Evolutionary conservation across 2,888 invertebrate genomes (phyloP), one percentile per base, ranked within the genome.

Genomic region (Tenthredo distinguenda): DNA sequence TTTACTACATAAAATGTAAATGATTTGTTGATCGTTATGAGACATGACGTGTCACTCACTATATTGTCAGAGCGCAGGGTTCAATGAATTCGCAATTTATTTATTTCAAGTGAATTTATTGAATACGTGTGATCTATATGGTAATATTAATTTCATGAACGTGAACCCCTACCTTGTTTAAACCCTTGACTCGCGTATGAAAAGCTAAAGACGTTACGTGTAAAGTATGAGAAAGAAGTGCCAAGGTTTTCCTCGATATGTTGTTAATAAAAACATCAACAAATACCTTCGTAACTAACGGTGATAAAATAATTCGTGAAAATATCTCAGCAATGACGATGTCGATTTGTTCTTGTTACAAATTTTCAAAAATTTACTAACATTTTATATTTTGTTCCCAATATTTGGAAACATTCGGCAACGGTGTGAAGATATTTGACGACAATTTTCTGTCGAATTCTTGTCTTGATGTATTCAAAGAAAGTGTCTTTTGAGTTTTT

Each of bases 1-100:
- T 74, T 74, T 74, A 74, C 72, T 74, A 74, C 43, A 43, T 74
- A 21, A 43, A 74, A 74, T 40, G 40, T 72, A 72, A 72, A 72
- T 43, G 72, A 72, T 72, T 68, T 43, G 72, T 72, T 37, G 43
- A 72, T 74, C 43, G 40, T 74, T 74, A 74, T 15, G 43, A 40
- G 72, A 74, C 72, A 74, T 74, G 72, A 43, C 72, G 72, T 74
- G 72, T 74, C 72, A 40, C 40, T 40, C 3, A n/a, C 15, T 43
- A 71, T 31, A 34, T 12, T 10, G 12, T 18, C 18, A 15, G 2
- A 26, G 34, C 34, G 4, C 68, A n/a, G 43, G n/a, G 72, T 40
- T 74, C 72, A 74, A 74, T 43, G 72, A 21, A 40, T 43, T 43
- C 43, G 12, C 40, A 1, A 43, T 15, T 34, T 68, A 68, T 68